Percentiles rank a stretch among this genome's conserved stretches.
These are phyloP conservation scores for Poeciliopsis retropinna DNA, from an alignment of 2,113 vertebrate genomes.

Conservation along the genomic window DNA sequence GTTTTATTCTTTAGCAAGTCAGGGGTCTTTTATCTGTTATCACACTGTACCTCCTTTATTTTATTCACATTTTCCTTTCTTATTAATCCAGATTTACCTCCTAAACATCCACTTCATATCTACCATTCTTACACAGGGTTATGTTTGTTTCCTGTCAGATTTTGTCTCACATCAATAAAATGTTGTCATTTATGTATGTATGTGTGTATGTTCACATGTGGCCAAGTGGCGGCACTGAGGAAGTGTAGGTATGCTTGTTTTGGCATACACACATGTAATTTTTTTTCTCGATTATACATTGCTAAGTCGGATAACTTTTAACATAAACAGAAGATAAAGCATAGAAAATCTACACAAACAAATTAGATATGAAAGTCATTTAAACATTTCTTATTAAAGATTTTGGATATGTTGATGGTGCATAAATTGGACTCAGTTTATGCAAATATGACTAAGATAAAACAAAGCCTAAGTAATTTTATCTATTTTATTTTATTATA, in stretches of 20 bases:
- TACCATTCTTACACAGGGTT: conserved; percentile 23
- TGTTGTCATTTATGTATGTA: conserved; percentile 57
- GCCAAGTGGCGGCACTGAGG: conserved; percentile 66
- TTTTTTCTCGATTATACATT: not conserved
- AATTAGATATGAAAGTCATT: no score
- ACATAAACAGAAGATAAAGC: not conserved
- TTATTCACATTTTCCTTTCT: conserved; percentile 18
- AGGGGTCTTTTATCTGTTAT: conserved; percentile 55
- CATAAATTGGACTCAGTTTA: not conserved
- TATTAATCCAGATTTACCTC: conserved; percentile 25
- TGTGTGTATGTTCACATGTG: conserved; percentile 53
- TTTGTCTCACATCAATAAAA: conserved; percentile 52
- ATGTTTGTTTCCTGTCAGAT: conserved; percentile 25
- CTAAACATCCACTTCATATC: conserved; percentile 26
- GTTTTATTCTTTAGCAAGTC: not conserved
- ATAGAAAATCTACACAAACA: not conserved
- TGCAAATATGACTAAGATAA: not conserved
- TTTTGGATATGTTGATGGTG: not conserved
- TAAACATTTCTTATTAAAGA: not conserved
- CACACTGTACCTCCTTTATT: conserved; percentile 31
- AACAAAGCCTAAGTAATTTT: not conserved
- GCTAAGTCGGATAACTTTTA: not conserved
- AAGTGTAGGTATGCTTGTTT: conserved; percentile 43
- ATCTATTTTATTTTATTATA: not conserved
- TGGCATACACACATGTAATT: conserved; percentile 19